A percentile compares a stretch with the other conserved stretches of the same genome.
Conservation (phyloP, 2,113 vertebrate genomes). For the Lophura nycthemera region DNA sequence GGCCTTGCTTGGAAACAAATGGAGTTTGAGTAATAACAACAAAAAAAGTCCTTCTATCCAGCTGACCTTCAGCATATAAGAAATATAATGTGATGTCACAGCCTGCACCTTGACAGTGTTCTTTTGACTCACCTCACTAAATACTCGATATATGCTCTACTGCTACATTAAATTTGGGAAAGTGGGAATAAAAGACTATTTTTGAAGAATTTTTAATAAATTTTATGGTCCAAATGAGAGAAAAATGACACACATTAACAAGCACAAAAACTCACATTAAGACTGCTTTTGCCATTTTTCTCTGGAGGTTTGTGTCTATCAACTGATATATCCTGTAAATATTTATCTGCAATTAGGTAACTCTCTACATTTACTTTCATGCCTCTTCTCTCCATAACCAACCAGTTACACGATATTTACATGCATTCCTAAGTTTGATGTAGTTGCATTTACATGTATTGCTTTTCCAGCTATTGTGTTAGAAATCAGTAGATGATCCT, state of each 20-base stretch:
- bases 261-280: neutral
- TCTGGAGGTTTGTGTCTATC: neutral
- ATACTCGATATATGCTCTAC: neutral
- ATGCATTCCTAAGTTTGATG: neutral
- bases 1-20: neutral
- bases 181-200: neutral
- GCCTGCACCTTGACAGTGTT: neutral
- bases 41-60: neutral
- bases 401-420: neutral
- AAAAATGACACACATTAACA: neutral
- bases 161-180: neutral
- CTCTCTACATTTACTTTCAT: neutral
- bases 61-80: neutral
- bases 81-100: neutral
- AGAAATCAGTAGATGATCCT: neutral
- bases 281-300: neutral
- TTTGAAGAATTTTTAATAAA: neutral
- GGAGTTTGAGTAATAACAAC: neutral
- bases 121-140: neutral
- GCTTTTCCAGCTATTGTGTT: neutral
- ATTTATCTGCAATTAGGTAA: neutral
- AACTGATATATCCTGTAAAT: neutral
- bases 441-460: neutral
- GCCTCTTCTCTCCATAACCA: neutral
- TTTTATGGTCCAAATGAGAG: neutral